Evolutionary conservation across 2,113 vertebrate genomes (phyloP).

Genomic region (Stomatorhinus ivindoensis): DNA sequence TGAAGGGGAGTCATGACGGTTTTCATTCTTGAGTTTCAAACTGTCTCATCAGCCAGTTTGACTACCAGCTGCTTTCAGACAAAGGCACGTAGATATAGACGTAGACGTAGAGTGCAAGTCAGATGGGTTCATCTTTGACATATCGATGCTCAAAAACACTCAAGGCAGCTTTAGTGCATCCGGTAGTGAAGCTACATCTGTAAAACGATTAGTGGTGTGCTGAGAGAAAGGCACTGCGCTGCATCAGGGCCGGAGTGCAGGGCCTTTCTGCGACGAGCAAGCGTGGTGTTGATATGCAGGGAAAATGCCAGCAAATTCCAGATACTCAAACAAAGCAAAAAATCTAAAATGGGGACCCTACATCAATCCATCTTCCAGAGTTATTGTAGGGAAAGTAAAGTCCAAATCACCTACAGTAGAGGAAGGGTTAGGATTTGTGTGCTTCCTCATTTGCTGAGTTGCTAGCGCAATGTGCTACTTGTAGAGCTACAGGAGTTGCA

Average conservation of each 20-base stretch:
- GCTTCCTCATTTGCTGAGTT: background rate
- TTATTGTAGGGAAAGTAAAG: background rate
- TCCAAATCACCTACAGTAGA: background rate
- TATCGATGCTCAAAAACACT: background rate
- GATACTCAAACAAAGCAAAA: background rate
- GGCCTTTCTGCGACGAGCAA: background rate
- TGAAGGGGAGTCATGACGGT: background rate
- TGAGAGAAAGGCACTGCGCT: background rate
- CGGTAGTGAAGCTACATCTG: background rate
- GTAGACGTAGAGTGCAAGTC: background rate
- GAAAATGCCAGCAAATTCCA: background rate
- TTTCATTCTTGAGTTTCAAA: background rate
- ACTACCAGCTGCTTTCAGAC: background rate
- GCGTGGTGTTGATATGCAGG: background rate
- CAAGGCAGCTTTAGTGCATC: background rate
- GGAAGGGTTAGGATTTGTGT: background rate
- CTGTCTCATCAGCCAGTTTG: background rate
- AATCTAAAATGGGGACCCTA: background rate
- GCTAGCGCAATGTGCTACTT: background rate
- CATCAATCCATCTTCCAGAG: background rate
- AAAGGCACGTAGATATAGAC: background rate
- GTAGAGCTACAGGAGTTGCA: background rate
- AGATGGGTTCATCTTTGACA: background rate
- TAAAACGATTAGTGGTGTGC: background rate
- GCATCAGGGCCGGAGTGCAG: no score